Percentiles rank a stretch among this genome's conserved stretches.
Evolutionary conservation across 2,888 invertebrate species (phyloP).

Genomic region (Caenorhabditis becei): DNA sequence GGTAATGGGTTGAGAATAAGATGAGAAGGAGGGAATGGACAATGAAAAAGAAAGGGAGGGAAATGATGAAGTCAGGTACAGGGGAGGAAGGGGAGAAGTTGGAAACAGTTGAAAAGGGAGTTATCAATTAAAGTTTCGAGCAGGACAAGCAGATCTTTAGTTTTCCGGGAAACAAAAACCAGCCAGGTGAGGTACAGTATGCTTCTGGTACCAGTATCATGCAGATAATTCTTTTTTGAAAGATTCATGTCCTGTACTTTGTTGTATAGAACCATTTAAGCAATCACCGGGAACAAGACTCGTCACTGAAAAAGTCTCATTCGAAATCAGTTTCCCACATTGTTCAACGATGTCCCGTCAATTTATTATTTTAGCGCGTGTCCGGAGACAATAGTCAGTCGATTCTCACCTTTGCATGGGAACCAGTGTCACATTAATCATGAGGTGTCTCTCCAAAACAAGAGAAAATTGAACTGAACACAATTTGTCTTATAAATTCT

Average conservation of each 20-base stretch:
- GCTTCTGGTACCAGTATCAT: too few relatives aligned
- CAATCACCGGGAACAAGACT: not conserved
- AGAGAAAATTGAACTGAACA: conserved; percentile 12
- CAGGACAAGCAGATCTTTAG: too few relatives aligned
- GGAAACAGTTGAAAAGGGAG: too few relatives aligned
- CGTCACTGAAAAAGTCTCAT: not conserved
- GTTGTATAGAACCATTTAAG: too few relatives aligned
- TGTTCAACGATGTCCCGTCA: conserved; percentile 37
- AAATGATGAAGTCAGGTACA: not conserved
- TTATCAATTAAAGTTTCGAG: too few relatives aligned
- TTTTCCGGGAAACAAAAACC: too few relatives aligned
- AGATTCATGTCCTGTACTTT: too few relatives aligned
- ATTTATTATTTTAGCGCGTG: conserved; percentile 62
- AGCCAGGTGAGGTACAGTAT: too few relatives aligned
- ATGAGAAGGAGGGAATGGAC: not conserved
- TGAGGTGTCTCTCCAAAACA: conserved; percentile 12
- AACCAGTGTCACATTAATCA: conserved; percentile 48
- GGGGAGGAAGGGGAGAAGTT: not conserved
- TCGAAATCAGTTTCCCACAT: conserved; percentile 54
- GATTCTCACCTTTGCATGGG: conserved; percentile 48
- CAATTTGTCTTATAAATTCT: too few relatives aligned
- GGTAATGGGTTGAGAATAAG: conserved; percentile 7
- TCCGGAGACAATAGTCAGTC: conserved; percentile 25
- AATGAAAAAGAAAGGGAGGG: conserved; percentile 2
- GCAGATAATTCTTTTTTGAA: too few relatives aligned